phyloP scores from a whole-genome alignment of 2,888 invertebrate genomes.

The Gryllus longicercus region DNA sequence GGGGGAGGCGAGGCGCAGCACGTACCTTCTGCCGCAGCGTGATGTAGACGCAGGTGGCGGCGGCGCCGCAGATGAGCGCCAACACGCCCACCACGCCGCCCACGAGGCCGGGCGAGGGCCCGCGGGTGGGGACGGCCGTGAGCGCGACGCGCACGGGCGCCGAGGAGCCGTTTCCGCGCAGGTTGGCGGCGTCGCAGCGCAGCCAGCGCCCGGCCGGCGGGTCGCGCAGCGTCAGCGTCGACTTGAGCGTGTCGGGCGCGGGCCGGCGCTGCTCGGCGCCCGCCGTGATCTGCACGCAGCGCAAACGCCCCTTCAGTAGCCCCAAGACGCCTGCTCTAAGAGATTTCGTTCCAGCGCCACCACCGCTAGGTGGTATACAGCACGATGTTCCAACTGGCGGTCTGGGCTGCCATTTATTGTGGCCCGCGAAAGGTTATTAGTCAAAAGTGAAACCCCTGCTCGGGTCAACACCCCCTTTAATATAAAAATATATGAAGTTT shows the following conservation, averaged over 20 bases:
- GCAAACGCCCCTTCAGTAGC: too few relatives aligned
- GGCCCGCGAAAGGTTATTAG: too few relatives aligned
- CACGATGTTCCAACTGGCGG: too few relatives aligned
- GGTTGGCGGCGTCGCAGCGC: not conserved
- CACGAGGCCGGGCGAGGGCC: not conserved
- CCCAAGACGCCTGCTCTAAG: not conserved
- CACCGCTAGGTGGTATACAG: too few relatives aligned
- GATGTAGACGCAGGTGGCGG: slow-evolving; percentile 6
- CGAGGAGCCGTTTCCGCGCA: not conserved
- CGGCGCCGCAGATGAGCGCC: not conserved
- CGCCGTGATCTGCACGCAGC: not conserved
- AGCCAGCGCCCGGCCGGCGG: not conserved
- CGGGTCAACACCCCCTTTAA: too few relatives aligned
- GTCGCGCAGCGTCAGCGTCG: not conserved
- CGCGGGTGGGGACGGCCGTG: not conserved
- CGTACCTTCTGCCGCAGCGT: not conserved
- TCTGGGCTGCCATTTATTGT: too few relatives aligned
- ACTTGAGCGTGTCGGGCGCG: not conserved
- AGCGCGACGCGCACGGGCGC: not conserved
- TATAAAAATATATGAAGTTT: too few relatives aligned
- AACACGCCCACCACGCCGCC: not conserved
- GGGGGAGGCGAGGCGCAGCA: too few relatives aligned
- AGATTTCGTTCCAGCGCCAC: too few relatives aligned
- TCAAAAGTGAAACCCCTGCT: too few relatives aligned
- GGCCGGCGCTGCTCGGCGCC: not conserved